Conservation (phyloP, 2,888 invertebrate species). For the Arge pagana region DNA sequence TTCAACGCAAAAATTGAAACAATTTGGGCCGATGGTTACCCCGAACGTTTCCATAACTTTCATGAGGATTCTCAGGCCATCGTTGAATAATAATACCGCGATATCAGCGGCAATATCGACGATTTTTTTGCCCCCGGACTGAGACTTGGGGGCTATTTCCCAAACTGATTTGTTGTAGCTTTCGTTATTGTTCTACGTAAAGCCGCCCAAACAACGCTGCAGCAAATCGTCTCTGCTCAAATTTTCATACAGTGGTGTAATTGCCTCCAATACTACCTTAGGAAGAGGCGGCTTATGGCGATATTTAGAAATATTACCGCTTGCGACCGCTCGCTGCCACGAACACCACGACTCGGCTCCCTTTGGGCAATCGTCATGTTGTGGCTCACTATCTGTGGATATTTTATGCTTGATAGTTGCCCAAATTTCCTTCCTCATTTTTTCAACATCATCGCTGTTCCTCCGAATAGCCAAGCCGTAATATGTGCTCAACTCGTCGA, state of each 20-base stretch:
- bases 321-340: conserved; percentile 29
- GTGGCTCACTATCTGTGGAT: conserved; percentile 28
- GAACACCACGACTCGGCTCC: conserved; percentile 32
- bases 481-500: conserved; percentile 25
- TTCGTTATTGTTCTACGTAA: no score
- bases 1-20: conserved; percentile 22
- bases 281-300: conserved; percentile 15
- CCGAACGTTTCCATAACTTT: conserved; percentile 23
- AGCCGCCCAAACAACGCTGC: no score
- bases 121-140: conserved; percentile 23
- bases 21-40: conserved; percentile 23
- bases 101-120: no score
- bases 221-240: conserved; percentile 25
- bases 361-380: conserved; percentile 30
- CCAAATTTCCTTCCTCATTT: conserved; percentile 31
- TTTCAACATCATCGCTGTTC: conserved; percentile 28
- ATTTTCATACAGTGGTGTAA: conserved; percentile 20
- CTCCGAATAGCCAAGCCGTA: conserved; percentile 27
- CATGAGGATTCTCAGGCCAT: conserved; percentile 23
- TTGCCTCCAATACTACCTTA: conserved; percentile 19
- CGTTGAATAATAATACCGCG: conserved; percentile 14
- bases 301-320: conserved; percentile 17
- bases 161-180: no score
- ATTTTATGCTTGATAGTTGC: conserved; percentile 30
- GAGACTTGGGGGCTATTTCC: conserved; percentile 23